Base-by-base conservation (phyloP, 1,140 invertebrate species). In the Eumeta japonica region DNA sequence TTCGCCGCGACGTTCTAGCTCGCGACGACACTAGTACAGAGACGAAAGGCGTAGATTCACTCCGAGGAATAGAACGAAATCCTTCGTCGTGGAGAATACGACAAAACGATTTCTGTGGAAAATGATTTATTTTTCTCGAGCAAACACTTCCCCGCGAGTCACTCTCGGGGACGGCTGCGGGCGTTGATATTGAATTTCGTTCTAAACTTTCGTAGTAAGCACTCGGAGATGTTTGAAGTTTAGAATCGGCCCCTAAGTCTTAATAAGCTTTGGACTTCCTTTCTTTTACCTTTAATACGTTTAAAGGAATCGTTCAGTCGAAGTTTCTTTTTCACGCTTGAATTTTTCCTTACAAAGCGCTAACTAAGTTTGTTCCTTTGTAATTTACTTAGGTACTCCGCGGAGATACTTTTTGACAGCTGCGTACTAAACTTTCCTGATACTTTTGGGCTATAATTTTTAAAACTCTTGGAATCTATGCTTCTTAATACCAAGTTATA, bases 151-250 rank as follows among this genome's bases (percentile, higher is more conserved):
- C 49, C 50, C 50, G 45, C 18, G 48, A 41, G 54, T 38, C 39
- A 53, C 50, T 47, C 52, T 62, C 40, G 52, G n/a, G 52, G 47
- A 52, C 54, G 45, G 60, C 62, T 60, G n/a, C n/a, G n/a, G n/a
- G n/a, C 52, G 58, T 58, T 64, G 59, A 64, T 70, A 62, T 68
- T 59, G 57, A 66, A 53, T 61, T 64, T 59, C 61, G 54, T 63
- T 59, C 49, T 58, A 9, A 52, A 64, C 51, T 57, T n/a, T 46
- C 41, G 17, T 40, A 43, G 36, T 57, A 56, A 61, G 54, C 58
- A 52, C 52, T 56, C 56, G 41, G 54, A 48, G 51, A 56, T 55
- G 52, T 57, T 63, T 46, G 51, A 47, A 46, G 40, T 36, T 38
- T 28, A 34, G 35, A 41, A 46, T 49, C 34, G 42, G 36, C 48